Evolutionary conservation across 2,113 vertebrate genomes (phyloP), one percentile per base, ranked within the genome.

Genomic region (Pelobates fuscus): DNA sequence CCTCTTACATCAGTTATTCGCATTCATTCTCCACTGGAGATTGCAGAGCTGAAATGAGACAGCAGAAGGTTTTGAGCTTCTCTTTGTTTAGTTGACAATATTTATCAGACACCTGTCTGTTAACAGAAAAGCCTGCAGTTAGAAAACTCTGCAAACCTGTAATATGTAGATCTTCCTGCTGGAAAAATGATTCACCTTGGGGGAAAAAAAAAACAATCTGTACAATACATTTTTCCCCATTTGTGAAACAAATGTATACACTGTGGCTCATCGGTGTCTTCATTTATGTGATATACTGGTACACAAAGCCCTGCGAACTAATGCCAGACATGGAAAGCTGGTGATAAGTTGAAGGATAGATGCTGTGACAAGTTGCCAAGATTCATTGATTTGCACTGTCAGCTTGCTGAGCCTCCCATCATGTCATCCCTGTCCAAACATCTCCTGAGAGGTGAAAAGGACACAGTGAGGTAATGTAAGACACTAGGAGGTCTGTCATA

Each of bases 291-390:
- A 49, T 49, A 17, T 49, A 49, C 44, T 18, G 44, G 44, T 49
- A 29, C 25, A 12, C 58, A 26, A 21, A 60, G 25, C 25, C 25
- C 25, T 60, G 12, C 4, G 3, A 27, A 10, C 10, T 7, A 18
- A 3, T 15, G 23, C 25, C 15, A 5, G 12, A 12, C 24, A 17
- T 25, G 24, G 18, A 15, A 60, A 27, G 24, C 58, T 25, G 37
- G 23, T 21, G 30, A 32, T 12, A 29, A n/a, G 26, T 63, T 20
- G 37, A 65, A 43, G 32, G 41, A 43, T 15, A 44, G 58, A 27
- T 17, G 24, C 23, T 60, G 58, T 60, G 58, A 60, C 58, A 65
- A 24, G 32, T 30, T 65, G 63, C 37, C 63, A 65, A 8, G 32
- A 43, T 43, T 43, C 37, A 26, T 65, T 44, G 37, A 32, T 11